A percentile compares a stretch with the other conserved stretches of the same genome.
Evolutionary conservation across 2,113 vertebrate species (phyloP).

Genomic region (Dasyprocta punctata): DNA sequence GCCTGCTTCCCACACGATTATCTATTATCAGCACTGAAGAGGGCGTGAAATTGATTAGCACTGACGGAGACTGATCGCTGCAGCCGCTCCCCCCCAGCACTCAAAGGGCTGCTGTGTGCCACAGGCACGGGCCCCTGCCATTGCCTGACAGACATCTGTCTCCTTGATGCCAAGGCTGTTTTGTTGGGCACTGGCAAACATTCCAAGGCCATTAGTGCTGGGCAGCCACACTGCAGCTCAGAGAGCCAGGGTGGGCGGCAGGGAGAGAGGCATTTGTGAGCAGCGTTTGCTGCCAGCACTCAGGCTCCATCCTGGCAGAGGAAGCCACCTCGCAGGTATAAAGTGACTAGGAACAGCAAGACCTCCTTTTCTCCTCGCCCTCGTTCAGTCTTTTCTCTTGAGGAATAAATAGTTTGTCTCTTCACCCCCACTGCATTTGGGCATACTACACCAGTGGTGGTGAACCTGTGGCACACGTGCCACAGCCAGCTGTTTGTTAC

Average conservation of each 20-base stretch:
- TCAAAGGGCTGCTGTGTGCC: slow-evolving; percentile 56
- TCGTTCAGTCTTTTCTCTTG: neutral
- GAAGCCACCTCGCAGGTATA: slow-evolving; percentile 33
- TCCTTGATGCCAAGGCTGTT: slow-evolving; percentile 80
- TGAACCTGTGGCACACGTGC: neutral
- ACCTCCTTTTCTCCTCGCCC: slow-evolving; percentile 39
- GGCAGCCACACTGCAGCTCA: slow-evolving; percentile 54
- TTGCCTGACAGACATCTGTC: slow-evolving; percentile 82
- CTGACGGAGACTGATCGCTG: slow-evolving; percentile 80
- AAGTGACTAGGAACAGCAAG: slow-evolving; percentile 31
- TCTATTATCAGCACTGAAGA: slow-evolving; percentile 78
- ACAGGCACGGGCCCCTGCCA: slow-evolving; percentile 60
- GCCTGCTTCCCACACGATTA: slow-evolving; percentile 81
- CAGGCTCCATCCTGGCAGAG: slow-evolving; percentile 48
- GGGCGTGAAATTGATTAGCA: slow-evolving; percentile 85
- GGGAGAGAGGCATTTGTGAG: slow-evolving; percentile 49
- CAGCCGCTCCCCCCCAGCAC: slow-evolving; percentile 66
- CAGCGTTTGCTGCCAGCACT: slow-evolving; percentile 61
- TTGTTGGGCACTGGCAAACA: slow-evolving; percentile 68
- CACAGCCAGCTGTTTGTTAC: neutral
- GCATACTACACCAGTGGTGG: neutral
- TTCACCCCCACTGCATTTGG: neutral
- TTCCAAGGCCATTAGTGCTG: slow-evolving; percentile 68
- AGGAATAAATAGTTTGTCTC: neutral
- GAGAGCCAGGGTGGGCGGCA: neutral